Percentiles rank a stretch among this genome's conserved stretches.
Conservation (phyloP, 2,797 vertebrate genomes). For the Pyrrhura leucotis region DNA sequence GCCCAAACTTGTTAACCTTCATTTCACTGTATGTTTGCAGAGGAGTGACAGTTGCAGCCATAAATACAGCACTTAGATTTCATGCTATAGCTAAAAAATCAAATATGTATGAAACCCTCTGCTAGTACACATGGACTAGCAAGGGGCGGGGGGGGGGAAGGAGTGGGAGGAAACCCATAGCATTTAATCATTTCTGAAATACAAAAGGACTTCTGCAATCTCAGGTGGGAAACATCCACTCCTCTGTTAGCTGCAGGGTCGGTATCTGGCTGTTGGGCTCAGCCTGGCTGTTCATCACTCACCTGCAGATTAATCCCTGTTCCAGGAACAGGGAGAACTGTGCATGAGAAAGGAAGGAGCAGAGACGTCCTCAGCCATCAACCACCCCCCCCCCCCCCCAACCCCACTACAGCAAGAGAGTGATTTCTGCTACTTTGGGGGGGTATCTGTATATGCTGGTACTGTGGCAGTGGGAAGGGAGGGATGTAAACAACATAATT, state of each 20-base stretch:
- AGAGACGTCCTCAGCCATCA: not conserved
- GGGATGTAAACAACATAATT: not conserved
- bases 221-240: not conserved
- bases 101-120: not conserved
- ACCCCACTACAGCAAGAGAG: not conserved
- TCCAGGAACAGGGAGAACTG: not conserved
- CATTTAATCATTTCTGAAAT: not conserved
- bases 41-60: conserved; percentile 35
- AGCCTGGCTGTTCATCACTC: not conserved
- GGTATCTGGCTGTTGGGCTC: not conserved
- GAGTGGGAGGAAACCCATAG: not conserved
- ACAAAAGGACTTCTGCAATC: not conserved
- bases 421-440: not conserved
- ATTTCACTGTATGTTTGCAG: conserved; percentile 15
- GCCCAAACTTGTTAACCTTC: conserved; percentile 38
- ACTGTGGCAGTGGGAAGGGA: not conserved
- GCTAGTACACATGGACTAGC: not conserved
- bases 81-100: not conserved
- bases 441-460: not conserved
- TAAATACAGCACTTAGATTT: conserved; percentile 25
- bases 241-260: not conserved
- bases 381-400: no score
- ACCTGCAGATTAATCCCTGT: not conserved
- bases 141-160: not conserved
- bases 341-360: not conserved